Conservation (phyloP, 2,797 vertebrate species). For the Paguma larvata region DNA sequence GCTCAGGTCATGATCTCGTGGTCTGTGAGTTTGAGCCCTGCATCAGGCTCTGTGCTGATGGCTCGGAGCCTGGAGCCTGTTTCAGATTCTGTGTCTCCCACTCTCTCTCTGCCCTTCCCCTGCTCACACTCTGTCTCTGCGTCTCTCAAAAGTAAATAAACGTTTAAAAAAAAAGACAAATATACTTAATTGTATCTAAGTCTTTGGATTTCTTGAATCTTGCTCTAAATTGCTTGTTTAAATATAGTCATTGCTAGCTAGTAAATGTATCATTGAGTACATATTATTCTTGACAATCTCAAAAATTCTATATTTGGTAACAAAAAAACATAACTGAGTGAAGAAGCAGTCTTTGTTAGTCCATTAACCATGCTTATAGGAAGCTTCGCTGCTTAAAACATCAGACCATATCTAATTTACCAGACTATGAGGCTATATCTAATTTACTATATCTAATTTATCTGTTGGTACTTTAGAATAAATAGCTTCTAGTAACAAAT, state of each 20-base stretch:
- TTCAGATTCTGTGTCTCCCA: too few species aligned
- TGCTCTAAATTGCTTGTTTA: neutral
- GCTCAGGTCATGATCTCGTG: too few species aligned
- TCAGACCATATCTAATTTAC: slow-evolving; percentile 19
- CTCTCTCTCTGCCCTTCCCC: too few species aligned
- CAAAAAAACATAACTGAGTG: slow-evolving; percentile 8
- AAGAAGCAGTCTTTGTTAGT: slow-evolving; percentile 13
- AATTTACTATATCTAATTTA: neutral
- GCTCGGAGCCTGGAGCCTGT: too few species aligned
- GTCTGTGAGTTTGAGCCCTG: too few species aligned
- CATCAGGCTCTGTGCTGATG: too few species aligned
- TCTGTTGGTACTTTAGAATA: slow-evolving; percentile 16
- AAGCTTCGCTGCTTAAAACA: neutral
- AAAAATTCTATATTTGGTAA: slow-evolving; percentile 29
- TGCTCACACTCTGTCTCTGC: too few species aligned
- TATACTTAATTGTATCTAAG: neutral
- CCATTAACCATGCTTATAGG: neutral
- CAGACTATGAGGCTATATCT: neutral
- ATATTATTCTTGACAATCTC: slow-evolving; percentile 41
- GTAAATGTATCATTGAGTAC: neutral
- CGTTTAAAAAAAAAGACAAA: neutral
- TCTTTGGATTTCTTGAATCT: slow-evolving; percentile 32
- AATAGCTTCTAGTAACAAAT: slow-evolving; percentile 10
- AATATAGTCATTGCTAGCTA: neutral
- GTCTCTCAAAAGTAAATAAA: too few species aligned